Evolutionary conservation across 2,797 vertebrate genomes (phyloP), one percentile per base, ranked within the genome.

Genomic region (Xiphophorus birchmanni): DNA sequence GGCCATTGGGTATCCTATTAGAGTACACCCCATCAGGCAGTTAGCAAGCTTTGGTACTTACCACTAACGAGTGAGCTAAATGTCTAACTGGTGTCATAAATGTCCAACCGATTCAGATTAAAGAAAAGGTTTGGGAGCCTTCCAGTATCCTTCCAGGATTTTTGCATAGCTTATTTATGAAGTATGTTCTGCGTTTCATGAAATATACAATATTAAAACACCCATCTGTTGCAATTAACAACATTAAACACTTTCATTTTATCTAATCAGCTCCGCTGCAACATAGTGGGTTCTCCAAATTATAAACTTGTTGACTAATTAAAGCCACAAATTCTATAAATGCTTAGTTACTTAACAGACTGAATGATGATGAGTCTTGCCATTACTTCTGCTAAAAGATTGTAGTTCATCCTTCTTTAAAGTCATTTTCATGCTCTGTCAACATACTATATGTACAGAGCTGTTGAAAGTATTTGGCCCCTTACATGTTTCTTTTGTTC

Each of bases 1-100:
- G 76, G 81, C 79, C 37, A 45, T 80, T 37, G 54, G 76, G 87
- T 85, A 85, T 77, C 85, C 81, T 82, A 82, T 92, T 90, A 84
- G 50, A 80, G 60, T 5, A 12, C 56, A 87, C 73, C 81, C 83
- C 85, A 87, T 82, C 82, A 81, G 58, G 56, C 80, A 75, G 80
- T 82, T 81, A 83, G 72, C 75, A 78, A 80, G 78, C 75, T 60
- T 40, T 47, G 73, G 74, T 79, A 69, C 79, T 84, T 63, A 81
- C 40, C 4, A 60, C 80, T 47, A 78, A 87, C 58, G 76, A 60
- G 50, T 21, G 29, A 60, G n/a, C 80, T 73, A 58, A 83, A 84
- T 42, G 73, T 54, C 44, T 82, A 71, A 37, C 82, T 72, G 77
- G 48, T 80, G 76, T 44, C 75, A 44, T 52, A 73, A 48, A 73